Base-by-base conservation (phyloP, 2,888 invertebrate species). In the Napeogenes sylphis region DNA sequence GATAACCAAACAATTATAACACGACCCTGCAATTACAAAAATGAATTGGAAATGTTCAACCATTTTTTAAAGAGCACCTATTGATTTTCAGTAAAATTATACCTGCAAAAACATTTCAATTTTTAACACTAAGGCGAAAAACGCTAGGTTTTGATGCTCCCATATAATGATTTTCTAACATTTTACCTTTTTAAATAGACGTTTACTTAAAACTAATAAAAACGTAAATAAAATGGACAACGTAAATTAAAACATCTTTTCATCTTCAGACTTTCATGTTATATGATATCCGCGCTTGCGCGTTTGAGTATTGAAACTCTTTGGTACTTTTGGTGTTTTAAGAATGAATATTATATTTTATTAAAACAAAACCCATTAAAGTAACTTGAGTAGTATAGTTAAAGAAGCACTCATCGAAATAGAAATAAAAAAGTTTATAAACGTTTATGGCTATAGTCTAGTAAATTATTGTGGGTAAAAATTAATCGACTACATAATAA, bases 81-180 rank as follows among this genome's bases (percentile, higher is more conserved):
- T 83, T 67, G 80, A 82, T 72, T 80, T 76, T 71, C 58, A 66
- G 71, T 63, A 69, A 68, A 72, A 59, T 68, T 75, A 66, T 77
- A 89, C 90, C 88, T 89, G 89, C 80, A 82, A 77, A 87, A 88
- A 88, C 90, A 90, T 90, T 85, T 90, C 90, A 90, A 78, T 85
- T 81, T 77, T 71, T 80, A 84, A 79, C 75, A 77, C 73, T 68
- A 78, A 77, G 82, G 83, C 82, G 80, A 84, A 78, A 81, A 72
- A 67, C 82, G 82, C 85, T 80, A 74, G 69, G 76, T 77, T 80
- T 85, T 82, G 81, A 78, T 82, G 76, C 78, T 79, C 71, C 77
- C 62, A 47, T 75, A 73, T 66, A 72, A 71, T 73, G 70, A 74
- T 76, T 78, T 56, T 75, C 77, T 81, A 84, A 80, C 88, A 89